phyloP scores from a whole-genome alignment of 2,888 invertebrate species.

The Alloscopus bannaensis region DNA sequence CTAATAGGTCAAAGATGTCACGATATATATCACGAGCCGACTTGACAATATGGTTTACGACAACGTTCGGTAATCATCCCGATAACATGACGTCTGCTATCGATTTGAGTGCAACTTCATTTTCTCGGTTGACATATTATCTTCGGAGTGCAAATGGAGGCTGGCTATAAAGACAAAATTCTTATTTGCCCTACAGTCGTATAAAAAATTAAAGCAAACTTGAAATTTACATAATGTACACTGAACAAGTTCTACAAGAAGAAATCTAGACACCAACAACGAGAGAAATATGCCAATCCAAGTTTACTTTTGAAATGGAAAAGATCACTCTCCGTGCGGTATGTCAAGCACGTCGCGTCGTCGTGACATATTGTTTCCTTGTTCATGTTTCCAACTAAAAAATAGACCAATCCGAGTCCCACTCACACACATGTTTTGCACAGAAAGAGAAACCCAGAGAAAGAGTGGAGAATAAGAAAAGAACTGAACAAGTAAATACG shows the following conservation, averaged over 20 bases:
- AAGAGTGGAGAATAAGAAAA: background rate
- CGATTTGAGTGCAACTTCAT: background rate
- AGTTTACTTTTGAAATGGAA: conserved; percentile 25
- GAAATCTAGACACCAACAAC: no score
- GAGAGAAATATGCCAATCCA: background rate
- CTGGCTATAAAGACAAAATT: no score
- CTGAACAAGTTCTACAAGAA: background rate
- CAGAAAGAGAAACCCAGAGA: background rate
- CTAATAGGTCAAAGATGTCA: no score
- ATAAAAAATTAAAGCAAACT: conserved; percentile 12
- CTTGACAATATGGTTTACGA: background rate
- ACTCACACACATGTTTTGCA: no score
- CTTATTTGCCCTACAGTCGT: background rate
- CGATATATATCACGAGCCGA: background rate
- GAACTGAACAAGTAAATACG: background rate
- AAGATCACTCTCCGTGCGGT: conserved; percentile 12
- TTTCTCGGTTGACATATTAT: background rate
- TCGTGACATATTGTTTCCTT: conserved; percentile 20
- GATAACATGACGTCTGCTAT: background rate
- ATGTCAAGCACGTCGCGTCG: background rate
- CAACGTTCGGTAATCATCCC: background rate
- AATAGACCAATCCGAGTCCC: no score
- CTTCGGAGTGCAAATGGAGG: background rate
- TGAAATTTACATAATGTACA: background rate
- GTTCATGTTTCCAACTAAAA: background rate